Conservation (phyloP, 2,888 invertebrate genomes). For the Agrotis puta region DNA sequence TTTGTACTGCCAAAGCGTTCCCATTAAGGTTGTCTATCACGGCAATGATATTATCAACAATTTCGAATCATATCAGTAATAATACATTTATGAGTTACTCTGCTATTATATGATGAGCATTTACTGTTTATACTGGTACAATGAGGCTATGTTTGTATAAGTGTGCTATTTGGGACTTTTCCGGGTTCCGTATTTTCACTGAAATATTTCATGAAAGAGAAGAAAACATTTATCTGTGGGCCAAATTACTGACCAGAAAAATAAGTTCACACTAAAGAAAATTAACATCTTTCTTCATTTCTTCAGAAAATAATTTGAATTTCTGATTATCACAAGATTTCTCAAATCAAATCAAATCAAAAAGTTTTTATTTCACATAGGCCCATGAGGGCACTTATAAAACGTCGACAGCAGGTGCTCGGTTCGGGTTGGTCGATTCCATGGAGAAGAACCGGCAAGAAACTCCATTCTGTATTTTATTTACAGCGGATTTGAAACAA, state of each 20-base stretch:
- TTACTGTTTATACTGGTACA: slow-evolving; percentile 55
- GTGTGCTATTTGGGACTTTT: slow-evolving; percentile 8
- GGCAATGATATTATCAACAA: slow-evolving; percentile 84
- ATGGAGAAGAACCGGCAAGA: no score
- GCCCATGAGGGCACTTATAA: no score
- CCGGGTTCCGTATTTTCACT: slow-evolving; percentile 42
- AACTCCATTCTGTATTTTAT: no score
- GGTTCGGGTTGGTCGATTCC: no score
- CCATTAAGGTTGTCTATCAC: slow-evolving; percentile 83
- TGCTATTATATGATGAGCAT: slow-evolving; percentile 68
- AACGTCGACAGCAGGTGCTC: no score
- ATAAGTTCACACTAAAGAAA: no score
- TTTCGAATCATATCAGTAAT: slow-evolving; percentile 81
- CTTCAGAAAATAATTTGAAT: not conserved
- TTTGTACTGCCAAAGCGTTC: slow-evolving; percentile 76
- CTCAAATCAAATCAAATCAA: no score
- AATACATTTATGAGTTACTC: slow-evolving; percentile 75
- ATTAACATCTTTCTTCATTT: not conserved
- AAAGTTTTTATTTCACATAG: no score
- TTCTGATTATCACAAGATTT: no score
- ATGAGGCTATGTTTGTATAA: slow-evolving; percentile 9
- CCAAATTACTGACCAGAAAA: not conserved
- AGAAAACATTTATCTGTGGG: not conserved
- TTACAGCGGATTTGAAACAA: no score
- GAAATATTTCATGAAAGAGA: not conserved